Evolutionary conservation across 2,888 invertebrate species (phyloP).

Genomic region (Napeogenes inachia): DNA sequence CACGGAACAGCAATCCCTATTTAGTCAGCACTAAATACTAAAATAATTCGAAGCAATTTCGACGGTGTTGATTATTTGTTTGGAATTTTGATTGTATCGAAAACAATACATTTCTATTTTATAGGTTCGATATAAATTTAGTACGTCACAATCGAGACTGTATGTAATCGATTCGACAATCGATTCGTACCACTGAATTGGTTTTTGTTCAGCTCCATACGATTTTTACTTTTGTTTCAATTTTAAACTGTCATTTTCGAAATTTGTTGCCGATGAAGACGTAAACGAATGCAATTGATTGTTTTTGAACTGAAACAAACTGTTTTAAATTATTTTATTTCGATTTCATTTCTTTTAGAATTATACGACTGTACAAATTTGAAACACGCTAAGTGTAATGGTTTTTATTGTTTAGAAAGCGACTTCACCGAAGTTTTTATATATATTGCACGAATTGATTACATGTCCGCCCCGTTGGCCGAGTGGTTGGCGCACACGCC

Average conservation of each 20-base stretch:
- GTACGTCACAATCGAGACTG: constrained; percentile 29
- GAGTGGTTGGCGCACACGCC: too few relatives aligned
- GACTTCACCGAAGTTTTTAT: too few relatives aligned
- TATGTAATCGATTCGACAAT: constrained; percentile 32
- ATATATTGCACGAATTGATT: too few relatives aligned
- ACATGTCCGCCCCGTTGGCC: too few relatives aligned
- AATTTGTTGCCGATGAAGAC: constrained; percentile 9
- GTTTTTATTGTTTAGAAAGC: too few relatives aligned
- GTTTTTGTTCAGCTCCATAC: constrained; percentile 8
- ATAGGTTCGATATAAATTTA: constrained; percentile 29
- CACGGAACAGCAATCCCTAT: constrained; percentile 4
- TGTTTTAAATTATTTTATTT: too few relatives aligned
- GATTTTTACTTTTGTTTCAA: constrained; percentile 6
- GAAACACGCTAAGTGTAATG: too few relatives aligned
- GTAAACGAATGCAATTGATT: neutral
- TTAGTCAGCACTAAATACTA: neutral
- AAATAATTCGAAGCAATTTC: neutral
- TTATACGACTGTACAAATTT: too few relatives aligned
- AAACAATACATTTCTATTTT: constrained; percentile 27
- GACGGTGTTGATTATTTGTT: neutral
- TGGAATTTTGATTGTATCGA: constrained; percentile 16
- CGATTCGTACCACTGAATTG: constrained; percentile 28
- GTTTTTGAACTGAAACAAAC: neutral
- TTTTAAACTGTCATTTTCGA: constrained; percentile 9
- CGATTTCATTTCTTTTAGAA: too few relatives aligned